phyloP scores from a whole-genome alignment of 2,888 invertebrate genomes.

The Tolmerus cingulatus region DNA sequence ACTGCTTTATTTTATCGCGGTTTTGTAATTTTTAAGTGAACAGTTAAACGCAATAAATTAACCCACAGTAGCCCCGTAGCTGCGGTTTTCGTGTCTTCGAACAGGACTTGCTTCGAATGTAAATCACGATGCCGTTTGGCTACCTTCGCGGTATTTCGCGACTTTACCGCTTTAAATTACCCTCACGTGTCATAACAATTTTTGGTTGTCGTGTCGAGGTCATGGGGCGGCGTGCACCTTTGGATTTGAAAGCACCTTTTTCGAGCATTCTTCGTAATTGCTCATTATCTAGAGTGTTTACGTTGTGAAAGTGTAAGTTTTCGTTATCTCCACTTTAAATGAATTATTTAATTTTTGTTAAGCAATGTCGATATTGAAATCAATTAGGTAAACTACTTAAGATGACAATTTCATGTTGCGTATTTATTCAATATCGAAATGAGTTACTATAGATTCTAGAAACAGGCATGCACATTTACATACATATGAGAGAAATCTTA shows the following conservation, averaged over 20 bases:
- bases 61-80: neutral
- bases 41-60: neutral
- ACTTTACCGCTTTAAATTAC: neutral
- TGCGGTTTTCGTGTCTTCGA: neutral
- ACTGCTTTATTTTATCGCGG: neutral
- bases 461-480: no score
- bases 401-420: no score
- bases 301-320: neutral
- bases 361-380: no score
- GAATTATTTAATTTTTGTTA: neutral
- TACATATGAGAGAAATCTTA: no score
- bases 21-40: neutral
- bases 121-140: neutral
- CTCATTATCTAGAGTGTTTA: neutral
- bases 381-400: no score
- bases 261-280: neutral
- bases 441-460: no score
- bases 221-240: neutral
- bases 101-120: neutral
- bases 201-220: neutral
- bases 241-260: neutral
- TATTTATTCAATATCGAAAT: no score
- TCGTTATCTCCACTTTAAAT: neutral
- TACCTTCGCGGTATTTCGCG: neutral
- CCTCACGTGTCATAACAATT: neutral